A percentile compares a stretch with the other conserved stretches of the same genome.
Conservation (phyloP, 2,888 invertebrate species). For the Meteorus colon region DNA sequence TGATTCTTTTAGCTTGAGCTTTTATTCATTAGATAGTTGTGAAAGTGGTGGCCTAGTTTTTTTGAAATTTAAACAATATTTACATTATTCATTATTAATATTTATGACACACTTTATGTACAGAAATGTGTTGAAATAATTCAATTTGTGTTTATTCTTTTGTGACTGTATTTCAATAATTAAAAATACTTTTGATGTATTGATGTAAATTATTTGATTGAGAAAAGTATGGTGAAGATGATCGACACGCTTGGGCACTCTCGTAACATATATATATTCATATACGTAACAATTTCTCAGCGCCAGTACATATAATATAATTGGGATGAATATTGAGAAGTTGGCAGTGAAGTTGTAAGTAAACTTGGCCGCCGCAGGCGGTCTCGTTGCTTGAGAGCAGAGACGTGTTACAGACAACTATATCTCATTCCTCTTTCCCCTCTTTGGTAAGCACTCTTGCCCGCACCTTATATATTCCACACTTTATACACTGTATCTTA, state of each 20-base stretch:
- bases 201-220: background rate
- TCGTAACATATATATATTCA: background rate
- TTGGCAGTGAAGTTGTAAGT: constrained; percentile 73
- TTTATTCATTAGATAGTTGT: background rate
- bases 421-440: constrained; percentile 60
- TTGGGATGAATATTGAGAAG: constrained; percentile 73
- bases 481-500: constrained; percentile 42
- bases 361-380: constrained; percentile 72
- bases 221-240: background rate
- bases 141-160: background rate
- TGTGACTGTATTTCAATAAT: background rate
- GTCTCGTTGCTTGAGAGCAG: constrained; percentile 72
- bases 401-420: constrained; percentile 73
- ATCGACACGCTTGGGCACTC: constrained; percentile 7
- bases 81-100: background rate
- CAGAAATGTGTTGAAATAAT: background rate
- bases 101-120: background rate
- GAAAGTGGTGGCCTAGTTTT: background rate
- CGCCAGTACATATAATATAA: constrained; percentile 61
- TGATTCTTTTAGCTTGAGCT: background rate
- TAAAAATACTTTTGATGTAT: background rate
- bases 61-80: background rate
- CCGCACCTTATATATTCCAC: constrained; percentile 52
- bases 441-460: constrained; percentile 47
- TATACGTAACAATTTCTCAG: constrained; percentile 10